These are phyloP conservation scores for Carassius carassius DNA, from an alignment of 2,113 vertebrate genomes.

Conservation along the genomic window DNA sequence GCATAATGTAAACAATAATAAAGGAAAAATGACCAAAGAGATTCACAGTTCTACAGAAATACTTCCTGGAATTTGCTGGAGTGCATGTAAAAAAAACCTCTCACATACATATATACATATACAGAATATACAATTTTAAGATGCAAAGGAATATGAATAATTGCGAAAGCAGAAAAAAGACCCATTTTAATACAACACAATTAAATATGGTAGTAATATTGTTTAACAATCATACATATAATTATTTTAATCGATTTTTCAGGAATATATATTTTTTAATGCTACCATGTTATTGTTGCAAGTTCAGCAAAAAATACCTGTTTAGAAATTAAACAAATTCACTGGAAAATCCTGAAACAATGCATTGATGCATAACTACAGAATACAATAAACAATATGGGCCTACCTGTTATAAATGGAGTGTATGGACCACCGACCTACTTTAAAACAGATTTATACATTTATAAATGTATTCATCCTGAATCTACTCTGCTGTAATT, in stretches of 20 bases:
- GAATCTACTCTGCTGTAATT: not conserved
- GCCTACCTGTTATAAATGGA: not conserved
- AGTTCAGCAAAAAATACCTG: not conserved
- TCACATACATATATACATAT: not conserved
- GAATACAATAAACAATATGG: constrained; percentile 15
- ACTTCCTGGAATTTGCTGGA: not conserved
- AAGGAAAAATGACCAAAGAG: not conserved
- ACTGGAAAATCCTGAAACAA: constrained; percentile 14
- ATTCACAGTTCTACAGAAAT: not conserved
- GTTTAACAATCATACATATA: too few species aligned
- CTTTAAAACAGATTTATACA: constrained; percentile 27
- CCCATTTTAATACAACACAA: not conserved
- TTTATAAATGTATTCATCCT: not conserved
- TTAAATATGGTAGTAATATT: not conserved
- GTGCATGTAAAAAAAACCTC: constrained; percentile 9
- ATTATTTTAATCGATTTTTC: not conserved
- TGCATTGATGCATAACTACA: constrained; percentile 1
- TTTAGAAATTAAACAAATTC: not conserved
- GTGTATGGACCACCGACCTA: not conserved
- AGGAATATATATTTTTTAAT: not conserved
- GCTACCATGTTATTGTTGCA: not conserved
- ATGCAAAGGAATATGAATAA: not conserved
- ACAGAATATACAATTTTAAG: not conserved
- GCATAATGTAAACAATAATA: constrained; percentile 39
- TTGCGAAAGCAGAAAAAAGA: not conserved